These are phyloP conservation scores for Sylvietta virens DNA, from an alignment of 2,113 vertebrate genomes.

Conservation along the genomic window DNA sequence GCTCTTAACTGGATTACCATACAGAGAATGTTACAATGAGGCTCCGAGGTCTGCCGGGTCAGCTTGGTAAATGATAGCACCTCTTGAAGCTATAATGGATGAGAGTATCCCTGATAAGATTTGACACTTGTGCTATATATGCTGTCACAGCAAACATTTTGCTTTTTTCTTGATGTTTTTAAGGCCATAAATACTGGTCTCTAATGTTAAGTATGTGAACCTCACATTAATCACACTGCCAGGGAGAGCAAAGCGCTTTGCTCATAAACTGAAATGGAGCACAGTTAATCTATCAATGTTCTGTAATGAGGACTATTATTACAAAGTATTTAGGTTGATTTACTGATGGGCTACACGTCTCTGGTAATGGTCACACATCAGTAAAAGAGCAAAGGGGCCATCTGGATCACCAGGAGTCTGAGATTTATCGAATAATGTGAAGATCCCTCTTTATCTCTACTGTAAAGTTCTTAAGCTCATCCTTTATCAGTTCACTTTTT, in stretches of 20 bases:
- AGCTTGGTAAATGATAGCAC: constrained; percentile 49
- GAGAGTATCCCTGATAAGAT: constrained; percentile 58
- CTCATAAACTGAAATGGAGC: constrained; percentile 46
- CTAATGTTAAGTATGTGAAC: constrained; percentile 58
- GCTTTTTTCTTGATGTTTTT: constrained; percentile 54
- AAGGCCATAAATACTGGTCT: constrained; percentile 54
- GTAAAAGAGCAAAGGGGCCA: constrained; percentile 24
- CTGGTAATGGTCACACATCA: constrained; percentile 45
- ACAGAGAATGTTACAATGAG: constrained; percentile 23
- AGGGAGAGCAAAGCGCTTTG: constrained; percentile 25
- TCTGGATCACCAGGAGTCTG: background rate
- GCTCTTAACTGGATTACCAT: constrained; percentile 22
- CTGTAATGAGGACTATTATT: constrained; percentile 59
- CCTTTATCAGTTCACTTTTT: background rate
- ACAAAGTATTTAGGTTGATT: constrained; percentile 58
- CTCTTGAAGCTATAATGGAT: constrained; percentile 57
- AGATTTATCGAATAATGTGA: background rate
- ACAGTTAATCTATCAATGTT: constrained; percentile 56
- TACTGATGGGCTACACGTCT: constrained; percentile 37
- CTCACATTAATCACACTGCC: constrained; percentile 53
- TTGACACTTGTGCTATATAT: constrained; percentile 51
- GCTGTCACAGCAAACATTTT: constrained; percentile 52
- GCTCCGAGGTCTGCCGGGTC: background rate
- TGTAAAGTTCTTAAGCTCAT: background rate
- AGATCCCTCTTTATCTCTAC: background rate